These are phyloP conservation scores for Napeogenes sylphis DNA, from an alignment of 2,888 invertebrate genomes.

Conservation along the genomic window DNA sequence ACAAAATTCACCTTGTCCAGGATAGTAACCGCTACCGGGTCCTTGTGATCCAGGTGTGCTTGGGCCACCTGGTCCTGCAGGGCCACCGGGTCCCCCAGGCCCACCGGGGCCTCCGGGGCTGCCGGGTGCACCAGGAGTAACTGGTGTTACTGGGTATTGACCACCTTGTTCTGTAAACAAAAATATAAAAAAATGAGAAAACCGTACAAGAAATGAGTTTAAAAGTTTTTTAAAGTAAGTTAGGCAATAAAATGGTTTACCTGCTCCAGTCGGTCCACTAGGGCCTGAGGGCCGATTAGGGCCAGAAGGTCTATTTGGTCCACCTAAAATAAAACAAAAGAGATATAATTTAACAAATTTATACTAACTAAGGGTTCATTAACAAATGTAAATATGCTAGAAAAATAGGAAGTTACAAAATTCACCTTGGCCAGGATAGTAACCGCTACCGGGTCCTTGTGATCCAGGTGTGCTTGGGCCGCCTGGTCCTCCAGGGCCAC, in stretches of 20 bases:
- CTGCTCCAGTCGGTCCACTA: slow-evolving; percentile 22
- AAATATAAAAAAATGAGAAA: too few species aligned
- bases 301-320: slow-evolving; percentile 21
- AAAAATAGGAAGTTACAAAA: not conserved
- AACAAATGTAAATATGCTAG: not conserved
- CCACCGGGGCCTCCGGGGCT: slow-evolving; percentile 40
- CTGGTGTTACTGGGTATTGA: slow-evolving; percentile 51
- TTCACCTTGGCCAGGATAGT: slow-evolving; percentile 22
- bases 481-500: slow-evolving; percentile 40
- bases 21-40: slow-evolving; percentile 17
- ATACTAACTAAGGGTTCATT: too few species aligned
- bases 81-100: slow-evolving; percentile 36
- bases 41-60: not conserved
- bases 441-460: slow-evolving; percentile 6
- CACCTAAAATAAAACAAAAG: not conserved
- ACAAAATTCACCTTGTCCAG: slow-evolving; percentile 12
- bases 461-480: slow-evolving; percentile 1
- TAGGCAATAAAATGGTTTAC: not conserved
- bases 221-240: too few species aligned
- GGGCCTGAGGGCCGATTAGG: slow-evolving; percentile 13
- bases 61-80: slow-evolving; percentile 38
- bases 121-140: slow-evolving; percentile 24
- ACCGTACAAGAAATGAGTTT: too few species aligned
- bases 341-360: too few species aligned
- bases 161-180: slow-evolving; percentile 45